Conservation (phyloP, 2,797 vertebrate species). For the Protosalanx chinensis region DNA sequence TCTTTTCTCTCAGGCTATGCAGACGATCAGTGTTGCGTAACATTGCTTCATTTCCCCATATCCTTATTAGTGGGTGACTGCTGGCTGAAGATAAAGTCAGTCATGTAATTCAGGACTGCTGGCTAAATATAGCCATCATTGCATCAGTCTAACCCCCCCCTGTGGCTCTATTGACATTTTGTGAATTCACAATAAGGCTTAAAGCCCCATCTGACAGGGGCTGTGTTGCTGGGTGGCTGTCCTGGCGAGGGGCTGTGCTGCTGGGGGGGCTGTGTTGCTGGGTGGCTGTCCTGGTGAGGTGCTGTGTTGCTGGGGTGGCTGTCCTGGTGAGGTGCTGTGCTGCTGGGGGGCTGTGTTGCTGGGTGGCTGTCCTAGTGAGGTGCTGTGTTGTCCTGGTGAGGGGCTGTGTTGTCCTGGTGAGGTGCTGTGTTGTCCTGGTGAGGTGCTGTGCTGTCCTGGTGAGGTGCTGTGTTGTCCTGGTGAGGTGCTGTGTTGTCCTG, state of each 20-base stretch:
- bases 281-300: background rate
- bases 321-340: background rate
- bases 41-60: background rate
- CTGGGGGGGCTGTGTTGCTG: background rate
- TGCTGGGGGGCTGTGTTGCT: background rate
- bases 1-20: too few species aligned
- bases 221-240: background rate
- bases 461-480: background rate
- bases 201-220: background rate
- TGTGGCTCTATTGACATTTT: background rate
- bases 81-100: background rate
- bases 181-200: background rate
- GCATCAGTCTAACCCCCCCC: background rate
- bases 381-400: background rate
- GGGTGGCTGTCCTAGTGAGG: background rate
- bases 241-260: background rate
- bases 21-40: too few species aligned
- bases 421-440: background rate
- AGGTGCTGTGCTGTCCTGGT: slow-evolving; percentile 8
- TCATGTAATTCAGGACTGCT: background rate
- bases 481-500: background rate
- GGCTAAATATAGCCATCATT: background rate
- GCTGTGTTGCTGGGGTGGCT: background rate
- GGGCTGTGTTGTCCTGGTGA: background rate
- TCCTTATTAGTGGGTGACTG: background rate